Percentiles rank a stretch among this genome's conserved stretches.
These are phyloP conservation scores for Drosophila orosa DNA, from an alignment of 1,140 invertebrate genomes.

Conservation along the genomic window DNA sequence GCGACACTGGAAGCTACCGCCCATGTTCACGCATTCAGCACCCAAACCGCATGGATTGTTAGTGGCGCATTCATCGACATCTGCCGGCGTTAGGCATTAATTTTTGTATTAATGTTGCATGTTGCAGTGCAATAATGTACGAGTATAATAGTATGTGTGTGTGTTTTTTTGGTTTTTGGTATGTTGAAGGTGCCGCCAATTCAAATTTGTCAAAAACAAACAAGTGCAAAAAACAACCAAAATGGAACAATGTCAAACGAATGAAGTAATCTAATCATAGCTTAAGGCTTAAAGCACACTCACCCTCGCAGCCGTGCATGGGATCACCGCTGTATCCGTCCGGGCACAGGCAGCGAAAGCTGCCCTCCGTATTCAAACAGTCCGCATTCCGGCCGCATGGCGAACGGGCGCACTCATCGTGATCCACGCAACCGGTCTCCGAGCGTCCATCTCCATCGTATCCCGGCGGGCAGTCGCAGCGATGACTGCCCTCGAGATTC, in stretches of 20 bases:
- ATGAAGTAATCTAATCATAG: neutral
- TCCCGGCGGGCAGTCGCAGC: constrained; percentile 93
- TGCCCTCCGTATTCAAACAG: constrained; percentile 90
- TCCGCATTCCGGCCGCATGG: constrained; percentile 90
- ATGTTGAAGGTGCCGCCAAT: constrained; percentile 55
- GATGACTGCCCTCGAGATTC: constrained; percentile 91
- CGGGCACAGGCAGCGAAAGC: constrained; percentile 90
- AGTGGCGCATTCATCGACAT: constrained; percentile 95
- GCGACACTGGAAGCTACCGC: constrained; percentile 90
- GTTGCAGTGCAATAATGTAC: constrained; percentile 69
- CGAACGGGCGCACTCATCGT: constrained; percentile 88
- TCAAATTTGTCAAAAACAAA: constrained; percentile 45
- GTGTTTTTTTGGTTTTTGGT: constrained; percentile 37
- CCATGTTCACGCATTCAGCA: constrained; percentile 90
- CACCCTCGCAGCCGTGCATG: constrained; percentile 89
- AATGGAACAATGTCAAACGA: constrained; percentile 49
- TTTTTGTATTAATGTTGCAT: constrained; percentile 62
- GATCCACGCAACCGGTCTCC: constrained; percentile 88
- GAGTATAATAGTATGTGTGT: constrained; percentile 35
- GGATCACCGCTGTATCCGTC: constrained; percentile 91
- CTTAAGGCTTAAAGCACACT: constrained; percentile 36
- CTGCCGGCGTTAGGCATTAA: constrained; percentile 84
- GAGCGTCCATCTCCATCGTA: constrained; percentile 90
- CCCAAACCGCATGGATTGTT: constrained; percentile 89
- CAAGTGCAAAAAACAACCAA: constrained; percentile 61